These are phyloP conservation scores for Zapus hudsonius DNA, from an alignment of 2,113 vertebrate species.

Conservation along the genomic window DNA sequence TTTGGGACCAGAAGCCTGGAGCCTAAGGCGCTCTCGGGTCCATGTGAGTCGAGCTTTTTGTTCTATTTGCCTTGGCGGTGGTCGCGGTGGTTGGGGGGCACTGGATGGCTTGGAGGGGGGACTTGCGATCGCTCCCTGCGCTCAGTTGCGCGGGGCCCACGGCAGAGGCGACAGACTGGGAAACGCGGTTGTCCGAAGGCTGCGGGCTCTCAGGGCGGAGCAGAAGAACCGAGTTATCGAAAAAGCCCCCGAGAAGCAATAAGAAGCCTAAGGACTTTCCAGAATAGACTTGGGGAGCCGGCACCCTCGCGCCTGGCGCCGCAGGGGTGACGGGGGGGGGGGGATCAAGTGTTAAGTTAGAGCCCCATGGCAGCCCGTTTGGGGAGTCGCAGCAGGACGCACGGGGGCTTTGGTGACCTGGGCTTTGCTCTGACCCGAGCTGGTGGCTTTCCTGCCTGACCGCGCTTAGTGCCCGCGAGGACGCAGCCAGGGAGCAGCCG, in stretches of 20 bases:
- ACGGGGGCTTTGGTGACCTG: not conserved
- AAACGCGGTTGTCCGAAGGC: not conserved
- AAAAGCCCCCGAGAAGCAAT: not conserved
- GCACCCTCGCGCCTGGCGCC: not conserved
- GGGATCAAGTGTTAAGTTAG: not conserved
- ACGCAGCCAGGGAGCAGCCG: not conserved
- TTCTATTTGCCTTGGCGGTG: not conserved
- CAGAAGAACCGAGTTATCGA: not conserved
- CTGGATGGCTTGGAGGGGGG: not conserved
- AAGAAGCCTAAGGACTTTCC: not conserved
- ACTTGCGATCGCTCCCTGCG: fast-evolving
- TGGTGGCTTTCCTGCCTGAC: not conserved
- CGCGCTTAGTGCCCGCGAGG: not conserved
- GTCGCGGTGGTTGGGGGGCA: not conserved
- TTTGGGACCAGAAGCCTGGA: conserved; percentile 71
- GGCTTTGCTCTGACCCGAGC: not conserved
- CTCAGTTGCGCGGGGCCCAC: fast-evolving
- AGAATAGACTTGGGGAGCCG: not conserved
- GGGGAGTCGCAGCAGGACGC: not conserved
- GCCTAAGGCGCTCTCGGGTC: conserved; percentile 62
- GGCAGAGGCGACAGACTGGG: not conserved
- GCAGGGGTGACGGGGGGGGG: not conserved
- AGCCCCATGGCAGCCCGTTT: not conserved
- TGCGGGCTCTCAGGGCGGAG: not conserved
- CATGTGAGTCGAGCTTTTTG: conserved; percentile 68